Evolutionary conservation across 2,113 vertebrate species (phyloP).

Genomic region (Heterotilapia buettikoferi): DNA sequence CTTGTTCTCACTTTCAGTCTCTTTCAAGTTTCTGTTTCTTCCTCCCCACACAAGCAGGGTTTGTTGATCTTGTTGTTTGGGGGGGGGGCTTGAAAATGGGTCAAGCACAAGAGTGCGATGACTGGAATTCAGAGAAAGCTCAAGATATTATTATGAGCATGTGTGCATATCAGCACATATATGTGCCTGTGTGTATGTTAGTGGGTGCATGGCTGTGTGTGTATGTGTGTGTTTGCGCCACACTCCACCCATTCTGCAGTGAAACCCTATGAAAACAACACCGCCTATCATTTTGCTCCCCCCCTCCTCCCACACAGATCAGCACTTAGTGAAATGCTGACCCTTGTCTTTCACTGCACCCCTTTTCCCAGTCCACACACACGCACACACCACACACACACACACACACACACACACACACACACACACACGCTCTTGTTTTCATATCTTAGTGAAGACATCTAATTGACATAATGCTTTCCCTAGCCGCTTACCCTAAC

Average conservation of each 20-base stretch:
- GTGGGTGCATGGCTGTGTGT: neutral
- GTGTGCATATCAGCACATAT: neutral
- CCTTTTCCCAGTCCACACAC: conserved; percentile 37
- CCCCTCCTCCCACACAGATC: conserved; percentile 48
- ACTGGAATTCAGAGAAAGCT: neutral
- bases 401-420: neutral
- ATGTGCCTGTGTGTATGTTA: neutral
- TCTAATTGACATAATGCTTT: neutral
- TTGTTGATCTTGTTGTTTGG: conserved; percentile 33
- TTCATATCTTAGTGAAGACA: neutral
- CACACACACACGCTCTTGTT: neutral
- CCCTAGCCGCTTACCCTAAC: neutral
- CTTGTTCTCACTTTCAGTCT: neutral
- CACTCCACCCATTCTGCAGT: conserved; percentile 54
- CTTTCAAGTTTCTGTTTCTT: neutral
- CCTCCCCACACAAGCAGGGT: conserved; percentile 6
- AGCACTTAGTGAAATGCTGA: conserved; percentile 70
- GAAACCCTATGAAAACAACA: conserved; percentile 57
- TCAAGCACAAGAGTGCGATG: conserved; percentile 42
- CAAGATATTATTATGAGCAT: neutral
- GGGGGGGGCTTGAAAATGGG: conserved; percentile 43
- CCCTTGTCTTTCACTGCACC: conserved; percentile 63
- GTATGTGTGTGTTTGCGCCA: neutral
- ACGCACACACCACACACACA: neutral
- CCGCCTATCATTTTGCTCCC: conserved; percentile 37